Evolutionary conservation across 2,888 invertebrate genomes (phyloP).

Genomic region (Campoletis raptor): DNA sequence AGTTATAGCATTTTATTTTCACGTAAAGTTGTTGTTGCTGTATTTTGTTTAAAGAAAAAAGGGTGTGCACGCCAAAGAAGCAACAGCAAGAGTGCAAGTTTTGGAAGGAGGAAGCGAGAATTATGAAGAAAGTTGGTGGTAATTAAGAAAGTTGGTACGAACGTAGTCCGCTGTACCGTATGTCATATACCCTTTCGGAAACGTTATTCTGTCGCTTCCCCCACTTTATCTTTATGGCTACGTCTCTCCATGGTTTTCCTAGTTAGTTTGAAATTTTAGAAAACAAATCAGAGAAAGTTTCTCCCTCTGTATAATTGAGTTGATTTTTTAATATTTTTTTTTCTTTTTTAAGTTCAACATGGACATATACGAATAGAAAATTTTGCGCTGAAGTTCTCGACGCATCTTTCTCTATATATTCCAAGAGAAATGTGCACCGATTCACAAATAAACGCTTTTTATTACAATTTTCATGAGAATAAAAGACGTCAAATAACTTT

Average conservation of each 20-base stretch:
- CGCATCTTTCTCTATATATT: not conserved
- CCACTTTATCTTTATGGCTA: not conserved
- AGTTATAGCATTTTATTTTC: constrained; percentile 28
- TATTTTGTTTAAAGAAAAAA: constrained; percentile 27
- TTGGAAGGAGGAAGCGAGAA: constrained; percentile 56
- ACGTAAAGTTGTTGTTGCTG: constrained; percentile 30
- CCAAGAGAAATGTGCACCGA: not conserved
- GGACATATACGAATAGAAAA: not conserved
- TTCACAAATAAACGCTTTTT: not conserved
- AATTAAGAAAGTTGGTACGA: constrained; percentile 65
- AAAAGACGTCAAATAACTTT: not conserved
- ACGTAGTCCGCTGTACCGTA: constrained; percentile 24
- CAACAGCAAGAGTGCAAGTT: constrained; percentile 28
- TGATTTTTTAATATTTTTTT: not conserved
- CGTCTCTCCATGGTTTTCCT: constrained; percentile 13
- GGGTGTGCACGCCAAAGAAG: constrained; percentile 6
- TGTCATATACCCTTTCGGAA: constrained; percentile 50
- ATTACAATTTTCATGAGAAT: not conserved
- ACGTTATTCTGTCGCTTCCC: constrained; percentile 26
- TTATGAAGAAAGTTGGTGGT: constrained; percentile 64
- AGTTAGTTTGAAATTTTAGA: constrained; percentile 6
- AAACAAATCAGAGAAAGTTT: not conserved
- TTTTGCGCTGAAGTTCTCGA: not conserved
- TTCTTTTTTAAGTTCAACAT: not conserved
- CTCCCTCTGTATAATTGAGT: not conserved